phyloP scores from a whole-genome alignment of 2,113 vertebrate species.

The Oreochromis spilurus region DNA sequence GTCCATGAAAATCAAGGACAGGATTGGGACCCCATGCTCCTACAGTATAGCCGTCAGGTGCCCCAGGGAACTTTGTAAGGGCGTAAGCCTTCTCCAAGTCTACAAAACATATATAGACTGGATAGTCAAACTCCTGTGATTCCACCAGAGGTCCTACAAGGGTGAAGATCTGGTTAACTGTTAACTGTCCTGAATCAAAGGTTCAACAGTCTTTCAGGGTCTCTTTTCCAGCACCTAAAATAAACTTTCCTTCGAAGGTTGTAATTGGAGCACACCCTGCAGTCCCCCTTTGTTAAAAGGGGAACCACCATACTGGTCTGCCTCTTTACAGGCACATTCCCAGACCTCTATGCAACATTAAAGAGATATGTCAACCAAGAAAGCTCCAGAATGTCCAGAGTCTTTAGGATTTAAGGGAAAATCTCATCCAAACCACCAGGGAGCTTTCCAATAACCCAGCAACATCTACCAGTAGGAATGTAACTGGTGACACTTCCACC shows the following conservation, averaged over 20 bases:
- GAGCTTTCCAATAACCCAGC: not conserved
- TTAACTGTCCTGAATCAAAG: not conserved
- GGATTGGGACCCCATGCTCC: not conserved
- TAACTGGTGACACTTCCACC: not conserved
- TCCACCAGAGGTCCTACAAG: not conserved
- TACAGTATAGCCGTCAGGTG: not conserved
- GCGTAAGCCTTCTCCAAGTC: not conserved
- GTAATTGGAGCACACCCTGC: not conserved
- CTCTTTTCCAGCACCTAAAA: not conserved
- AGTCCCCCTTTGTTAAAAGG: not conserved
- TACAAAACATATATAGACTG: not conserved
- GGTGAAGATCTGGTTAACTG: not conserved
- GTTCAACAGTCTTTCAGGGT: not conserved
- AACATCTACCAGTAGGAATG: not conserved
- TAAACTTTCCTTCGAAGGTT: not conserved
- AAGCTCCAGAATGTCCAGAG: not conserved
- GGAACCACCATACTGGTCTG: rapidly evolving
- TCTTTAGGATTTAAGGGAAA: not conserved
- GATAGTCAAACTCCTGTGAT: not conserved
- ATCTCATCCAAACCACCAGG: not conserved
- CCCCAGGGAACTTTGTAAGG: not conserved
- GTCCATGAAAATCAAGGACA: not conserved
- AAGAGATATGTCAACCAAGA: not conserved
- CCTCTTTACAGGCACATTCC: not conserved
- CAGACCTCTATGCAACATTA: not conserved